Evolutionary conservation across 2,888 invertebrate genomes (phyloP), one percentile per base, ranked within the genome.

Genomic region (Drosophila nr. perissopoda): DNA sequence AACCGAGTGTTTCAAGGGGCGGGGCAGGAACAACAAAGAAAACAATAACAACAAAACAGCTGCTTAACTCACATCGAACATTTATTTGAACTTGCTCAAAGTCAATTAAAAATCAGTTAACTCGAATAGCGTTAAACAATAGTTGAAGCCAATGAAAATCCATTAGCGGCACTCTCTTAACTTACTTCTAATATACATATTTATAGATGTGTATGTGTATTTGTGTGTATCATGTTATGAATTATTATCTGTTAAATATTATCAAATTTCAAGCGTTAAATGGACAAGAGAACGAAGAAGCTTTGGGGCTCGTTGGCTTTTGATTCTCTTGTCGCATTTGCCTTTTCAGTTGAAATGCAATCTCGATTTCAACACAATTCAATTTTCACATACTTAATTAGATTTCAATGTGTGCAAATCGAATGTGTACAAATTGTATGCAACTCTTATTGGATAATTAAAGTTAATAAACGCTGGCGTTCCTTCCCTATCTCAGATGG

Each of bases 11-110:
- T 8, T 2, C 2, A 21, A 2, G 13, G 29, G 16, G 10, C 2
- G 10, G n/a, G n/a, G 13, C 0, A 0, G 4, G 8, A 16, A 49
- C 16, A 18, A 33, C n/a, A 21, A 45, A 2, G 8, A 31, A 27
- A 48, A 60, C 33, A 45, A 48, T 33, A 7, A 18, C 16, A 16
- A 21, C 40, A 42, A 42, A 42, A 42, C 31, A 40, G 29, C 34
- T 18, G 33, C 36, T 64, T 48, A 89, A 82, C 65, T 72, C 82
- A 81, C 84, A 87, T 73, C 65, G 67, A 87, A 84, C 80, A 80
- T 88, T 78, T 82, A 78, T 76, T 80, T 68, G 56, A 68, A 80
- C 62, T 62, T 63, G 45, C 60, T 77, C 42, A 59, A 69, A 71
- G 40, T 63, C 69, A 76, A 59, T 65, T 64, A 18, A 60, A 76